Evolutionary conservation across 2,888 invertebrate genomes (phyloP).

Genomic region (Minunthozetes semirufus): DNA sequence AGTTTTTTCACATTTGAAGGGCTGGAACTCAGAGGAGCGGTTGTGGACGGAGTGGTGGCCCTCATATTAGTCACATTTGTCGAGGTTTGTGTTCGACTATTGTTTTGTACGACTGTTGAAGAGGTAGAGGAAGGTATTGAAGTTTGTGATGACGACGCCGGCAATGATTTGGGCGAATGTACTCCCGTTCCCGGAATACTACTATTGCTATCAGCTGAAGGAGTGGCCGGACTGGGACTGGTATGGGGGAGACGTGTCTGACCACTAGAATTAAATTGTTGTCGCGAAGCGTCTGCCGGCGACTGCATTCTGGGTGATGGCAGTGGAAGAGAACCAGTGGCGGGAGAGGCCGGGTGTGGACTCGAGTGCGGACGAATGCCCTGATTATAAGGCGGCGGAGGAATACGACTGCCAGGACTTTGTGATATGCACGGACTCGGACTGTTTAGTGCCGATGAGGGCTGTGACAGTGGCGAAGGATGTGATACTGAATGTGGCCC

Average conservation of each 20-base stretch:
- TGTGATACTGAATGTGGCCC: slow-evolving; percentile 5
- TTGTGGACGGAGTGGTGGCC: slow-evolving; percentile 23
- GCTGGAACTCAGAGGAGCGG: slow-evolving; percentile 17
- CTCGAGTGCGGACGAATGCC: slow-evolving; percentile 64
- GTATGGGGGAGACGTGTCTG: slow-evolving; percentile 37
- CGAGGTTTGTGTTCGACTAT: slow-evolving; percentile 7
- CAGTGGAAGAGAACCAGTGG: slow-evolving; percentile 58
- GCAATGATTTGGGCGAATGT: slow-evolving; percentile 35
- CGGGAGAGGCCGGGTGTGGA: slow-evolving; percentile 60
- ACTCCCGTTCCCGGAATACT: slow-evolving; percentile 18
- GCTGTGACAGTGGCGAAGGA: slow-evolving; percentile 40
- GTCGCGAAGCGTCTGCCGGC: slow-evolving; percentile 15
- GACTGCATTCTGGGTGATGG: slow-evolving; percentile 67
- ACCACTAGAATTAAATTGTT: slow-evolving; percentile 26
- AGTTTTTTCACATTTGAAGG: slow-evolving; percentile 17
- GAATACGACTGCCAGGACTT: slow-evolving; percentile 48
- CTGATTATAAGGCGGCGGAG: slow-evolving; percentile 70
- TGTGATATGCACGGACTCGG: slow-evolving; percentile 44
- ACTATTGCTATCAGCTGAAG: slow-evolving; percentile 38
- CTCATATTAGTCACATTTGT: slow-evolving; percentile 11
- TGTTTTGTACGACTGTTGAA: slow-evolving; percentile 19
- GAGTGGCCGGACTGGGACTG: slow-evolving; percentile 42
- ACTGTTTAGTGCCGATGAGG: slow-evolving; percentile 40
- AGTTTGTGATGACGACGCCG: neutral
- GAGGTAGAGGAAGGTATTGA: slow-evolving; percentile 18